Base-by-base conservation (phyloP, 2,888 invertebrate species). In the Cyclophora albipunctata region DNA sequence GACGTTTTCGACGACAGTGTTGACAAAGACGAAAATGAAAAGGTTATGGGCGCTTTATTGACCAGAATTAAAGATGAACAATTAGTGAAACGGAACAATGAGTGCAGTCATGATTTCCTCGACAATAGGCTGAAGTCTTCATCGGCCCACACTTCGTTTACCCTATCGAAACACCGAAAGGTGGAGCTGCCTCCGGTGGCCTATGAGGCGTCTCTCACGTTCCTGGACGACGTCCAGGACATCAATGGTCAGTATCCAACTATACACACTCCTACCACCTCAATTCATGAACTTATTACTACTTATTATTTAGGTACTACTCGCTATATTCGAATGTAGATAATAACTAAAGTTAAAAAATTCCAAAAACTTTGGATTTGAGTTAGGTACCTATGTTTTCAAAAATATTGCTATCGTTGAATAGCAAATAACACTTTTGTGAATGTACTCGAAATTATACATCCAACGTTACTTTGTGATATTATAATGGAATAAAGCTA, bases 101-200 rank as follows among this genome's bases (percentile, higher is more conserved):
- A 87, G 65, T 84, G 83, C 66, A 73, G 63, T 53, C 81, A 86
- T 73, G 88, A 87, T 48, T 86, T 87, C 62, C 73, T 74, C 49
- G 90, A 88, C 50, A 83, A 85, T 71, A 71, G 88, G 69, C 72
- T 88, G 57, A 88, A 87, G 63, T 71, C 81, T 48, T 73, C 79
- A 49, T 79, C 84, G 47, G 84, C 79, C 49, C 84, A 84, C 64
- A 82, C 89, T 43, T 86, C 90, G 48, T 92, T 92, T 73, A 91
- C 91, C 42, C 69, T 92, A 54, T 90, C 91, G 53, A 90, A 90
- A 62, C 92, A 91, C 73, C 80, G 90, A 59, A 91, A 91, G 73
- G 92, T 92, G 57, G 91, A 92, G 64, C 78, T 92, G 52, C 85
- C 90, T 48, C 90, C 91, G 34, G 84, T 84, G 50, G 73, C 71